These are phyloP conservation scores for Strix uralensis DNA, from an alignment of 2,113 vertebrate species.

Conservation along the genomic window DNA sequence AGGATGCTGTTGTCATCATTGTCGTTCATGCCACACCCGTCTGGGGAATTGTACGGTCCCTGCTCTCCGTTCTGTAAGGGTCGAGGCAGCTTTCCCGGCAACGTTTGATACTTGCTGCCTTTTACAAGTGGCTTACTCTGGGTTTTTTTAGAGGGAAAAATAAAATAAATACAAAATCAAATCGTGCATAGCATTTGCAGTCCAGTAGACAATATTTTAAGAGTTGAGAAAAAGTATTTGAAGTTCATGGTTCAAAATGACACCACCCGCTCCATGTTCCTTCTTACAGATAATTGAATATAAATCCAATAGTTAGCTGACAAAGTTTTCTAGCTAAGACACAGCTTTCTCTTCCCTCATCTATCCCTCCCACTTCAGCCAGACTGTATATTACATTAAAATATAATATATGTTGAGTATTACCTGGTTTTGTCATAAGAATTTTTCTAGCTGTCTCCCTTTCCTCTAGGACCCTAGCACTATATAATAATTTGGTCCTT, in stretches of 20 bases:
- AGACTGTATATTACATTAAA: not conserved
- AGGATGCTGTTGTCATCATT: conserved; percentile 68
- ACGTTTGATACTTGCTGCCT: conserved; percentile 80
- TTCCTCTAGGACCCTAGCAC: not conserved
- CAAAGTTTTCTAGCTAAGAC: not conserved
- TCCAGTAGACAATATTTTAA: not conserved
- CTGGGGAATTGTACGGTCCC: conserved; percentile 60
- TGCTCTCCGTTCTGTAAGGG: conserved; percentile 76
- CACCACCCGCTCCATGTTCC: not conserved
- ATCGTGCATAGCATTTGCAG: not conserved
- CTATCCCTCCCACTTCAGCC: not conserved
- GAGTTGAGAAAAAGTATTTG: not conserved
- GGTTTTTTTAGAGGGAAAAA: not conserved
- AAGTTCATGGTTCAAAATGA: not conserved
- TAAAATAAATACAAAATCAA: not conserved
- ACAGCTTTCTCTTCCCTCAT: not conserved
- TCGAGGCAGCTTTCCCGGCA: conserved; percentile 80
- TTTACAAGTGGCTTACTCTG: conserved; percentile 68
- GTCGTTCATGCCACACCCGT: conserved; percentile 7
- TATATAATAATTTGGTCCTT: not conserved
- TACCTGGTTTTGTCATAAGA: not conserved
- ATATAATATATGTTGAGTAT: accelerated
- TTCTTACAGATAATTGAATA: not conserved
- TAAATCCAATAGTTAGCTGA: not conserved
- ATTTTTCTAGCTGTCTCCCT: not conserved